These are phyloP conservation scores for Sesia apiformis DNA, from an alignment of 2,888 invertebrate genomes.

Conservation along the genomic window DNA sequence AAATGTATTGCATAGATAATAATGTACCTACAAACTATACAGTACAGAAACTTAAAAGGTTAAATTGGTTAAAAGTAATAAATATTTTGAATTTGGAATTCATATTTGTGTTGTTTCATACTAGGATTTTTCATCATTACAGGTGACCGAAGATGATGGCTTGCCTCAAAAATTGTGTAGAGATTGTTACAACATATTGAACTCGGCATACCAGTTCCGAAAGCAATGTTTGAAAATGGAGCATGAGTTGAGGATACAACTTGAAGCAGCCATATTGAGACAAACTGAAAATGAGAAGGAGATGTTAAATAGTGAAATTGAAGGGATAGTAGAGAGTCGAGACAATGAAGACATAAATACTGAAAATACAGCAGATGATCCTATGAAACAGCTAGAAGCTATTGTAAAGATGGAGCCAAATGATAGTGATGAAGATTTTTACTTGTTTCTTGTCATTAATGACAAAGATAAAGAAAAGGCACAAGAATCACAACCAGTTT, in stretches of 20 bases:
- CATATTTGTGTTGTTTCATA: constrained; percentile 14
- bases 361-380: constrained; percentile 27
- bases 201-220: constrained; percentile 54
- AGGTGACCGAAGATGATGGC: constrained; percentile 54
- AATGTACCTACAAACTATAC: too few species aligned
- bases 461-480: constrained; percentile 33
- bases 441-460: constrained; percentile 64
- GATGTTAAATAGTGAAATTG: not conserved
- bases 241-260: constrained; percentile 47
- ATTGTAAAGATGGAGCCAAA: constrained; percentile 55
- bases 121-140: constrained; percentile 5
- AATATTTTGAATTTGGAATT: constrained; percentile 4
- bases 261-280: constrained; percentile 29
- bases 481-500: constrained; percentile 4
- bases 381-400: constrained; percentile 50
- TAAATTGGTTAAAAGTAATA: not conserved
- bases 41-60: not conserved
- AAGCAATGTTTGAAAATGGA: constrained; percentile 65
- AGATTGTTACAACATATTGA: constrained; percentile 47
- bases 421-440: constrained; percentile 64
- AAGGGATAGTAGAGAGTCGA: constrained; percentile 12
- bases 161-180: constrained; percentile 57
- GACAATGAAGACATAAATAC: constrained; percentile 27
- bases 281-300: constrained; percentile 14
- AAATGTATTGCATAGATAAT: too few species aligned